phyloP scores from a whole-genome alignment of 2,113 vertebrate species.

The Regulus satrapa region DNA sequence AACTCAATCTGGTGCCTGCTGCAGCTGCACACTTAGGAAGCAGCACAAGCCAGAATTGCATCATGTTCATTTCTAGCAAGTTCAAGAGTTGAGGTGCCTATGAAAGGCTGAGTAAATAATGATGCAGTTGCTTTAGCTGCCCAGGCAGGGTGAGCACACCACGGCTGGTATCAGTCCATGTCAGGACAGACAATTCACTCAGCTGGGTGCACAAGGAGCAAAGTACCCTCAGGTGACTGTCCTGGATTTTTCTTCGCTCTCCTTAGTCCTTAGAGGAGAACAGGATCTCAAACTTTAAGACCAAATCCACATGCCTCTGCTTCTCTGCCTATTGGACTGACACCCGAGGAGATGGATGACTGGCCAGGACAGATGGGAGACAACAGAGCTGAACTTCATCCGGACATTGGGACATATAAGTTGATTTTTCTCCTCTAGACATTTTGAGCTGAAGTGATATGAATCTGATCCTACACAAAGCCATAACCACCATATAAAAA shows the following conservation, averaged over 20 bases:
- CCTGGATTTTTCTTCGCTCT: neutral
- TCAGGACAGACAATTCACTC: neutral
- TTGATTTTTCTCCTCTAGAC: neutral
- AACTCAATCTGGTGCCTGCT: slow-evolving; percentile 37
- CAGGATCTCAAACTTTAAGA: neutral
- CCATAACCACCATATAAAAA: neutral
- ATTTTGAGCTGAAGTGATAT: neutral
- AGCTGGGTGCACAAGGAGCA: neutral
- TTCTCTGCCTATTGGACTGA: neutral
- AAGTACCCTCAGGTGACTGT: neutral
- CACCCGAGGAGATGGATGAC: neutral
- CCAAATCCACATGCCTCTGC: neutral
- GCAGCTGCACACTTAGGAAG: slow-evolving; percentile 2
- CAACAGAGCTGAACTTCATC: neutral
- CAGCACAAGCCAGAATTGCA: slow-evolving; percentile 17
- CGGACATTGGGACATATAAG: neutral
- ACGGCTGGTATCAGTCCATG: fast-evolving
- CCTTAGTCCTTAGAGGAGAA: neutral
- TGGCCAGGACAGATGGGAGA: neutral
- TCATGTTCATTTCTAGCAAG: slow-evolving; percentile 27
- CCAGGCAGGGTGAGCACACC: neutral
- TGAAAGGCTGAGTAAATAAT: neutral
- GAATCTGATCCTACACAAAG: neutral
- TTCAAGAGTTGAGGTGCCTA: neutral
- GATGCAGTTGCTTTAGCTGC: neutral